Conservation (phyloP, 2,797 vertebrate genomes). For the Dryobates pubescens region DNA sequence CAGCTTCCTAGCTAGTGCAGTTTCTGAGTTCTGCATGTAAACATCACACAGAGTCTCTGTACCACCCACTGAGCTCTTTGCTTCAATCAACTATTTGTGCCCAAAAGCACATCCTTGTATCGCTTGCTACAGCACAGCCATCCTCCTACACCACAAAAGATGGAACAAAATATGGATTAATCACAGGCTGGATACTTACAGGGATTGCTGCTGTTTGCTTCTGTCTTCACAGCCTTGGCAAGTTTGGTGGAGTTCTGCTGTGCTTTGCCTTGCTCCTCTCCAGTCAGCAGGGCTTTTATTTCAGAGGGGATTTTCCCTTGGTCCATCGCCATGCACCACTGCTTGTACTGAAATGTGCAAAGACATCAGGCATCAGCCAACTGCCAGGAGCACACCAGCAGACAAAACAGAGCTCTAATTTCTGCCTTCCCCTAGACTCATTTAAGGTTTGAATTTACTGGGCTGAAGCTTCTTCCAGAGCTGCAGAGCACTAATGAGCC, state of each 20-base stretch:
- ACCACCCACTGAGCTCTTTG: conserved; percentile 31
- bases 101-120: conserved; percentile 43
- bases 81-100: conserved; percentile 33
- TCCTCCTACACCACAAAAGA: conserved; percentile 27
- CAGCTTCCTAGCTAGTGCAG: conserved; percentile 12
- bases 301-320: conserved; percentile 98
- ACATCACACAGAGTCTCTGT: conserved; percentile 51
- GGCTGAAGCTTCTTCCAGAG: conserved; percentile 18
- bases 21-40: conserved; percentile 36
- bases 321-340: conserved; percentile 98
- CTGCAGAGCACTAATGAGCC: conserved; percentile 17
- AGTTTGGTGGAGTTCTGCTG: conserved; percentile 82
- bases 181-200: conserved; percentile 74
- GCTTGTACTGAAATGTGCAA: conserved; percentile 89
- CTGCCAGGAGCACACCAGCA: conserved; percentile 35
- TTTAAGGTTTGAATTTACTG: background rate
- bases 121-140: conserved; percentile 50
- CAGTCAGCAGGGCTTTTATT: conserved; percentile 95
- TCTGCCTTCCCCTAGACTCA: conserved; percentile 19
- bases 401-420: conserved; percentile 20
- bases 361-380: conserved; percentile 27
- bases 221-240: conserved; percentile 83
- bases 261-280: conserved; percentile 89
- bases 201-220: conserved; percentile 77
- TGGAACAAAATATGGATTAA: background rate